phyloP scores from a whole-genome alignment of 2,113 vertebrate genomes.

The Neolamprologus longior region DNA sequence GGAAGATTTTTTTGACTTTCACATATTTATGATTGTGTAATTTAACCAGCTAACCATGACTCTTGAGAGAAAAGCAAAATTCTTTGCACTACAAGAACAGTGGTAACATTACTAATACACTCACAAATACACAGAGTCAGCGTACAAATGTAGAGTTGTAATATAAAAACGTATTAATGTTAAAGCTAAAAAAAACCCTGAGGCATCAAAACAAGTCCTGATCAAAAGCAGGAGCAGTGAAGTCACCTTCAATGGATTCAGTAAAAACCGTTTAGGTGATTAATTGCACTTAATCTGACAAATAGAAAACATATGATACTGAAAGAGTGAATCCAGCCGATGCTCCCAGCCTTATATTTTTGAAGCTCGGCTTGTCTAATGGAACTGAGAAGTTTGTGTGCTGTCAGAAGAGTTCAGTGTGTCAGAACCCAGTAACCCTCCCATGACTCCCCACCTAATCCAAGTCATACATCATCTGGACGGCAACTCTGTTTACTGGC shows the following conservation, averaged over 20 bases:
- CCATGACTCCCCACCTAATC: constrained; percentile 28
- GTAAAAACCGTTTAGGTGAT: neutral
- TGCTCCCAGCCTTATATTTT: fast-evolving
- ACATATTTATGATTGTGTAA: neutral
- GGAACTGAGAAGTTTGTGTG: neutral
- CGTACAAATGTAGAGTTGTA: neutral
- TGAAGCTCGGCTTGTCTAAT: fast-evolving
- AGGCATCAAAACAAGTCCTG: neutral
- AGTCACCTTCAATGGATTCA: neutral
- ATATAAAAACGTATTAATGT: neutral
- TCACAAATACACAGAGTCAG: neutral
- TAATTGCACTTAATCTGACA: neutral
- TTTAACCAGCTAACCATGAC: neutral
- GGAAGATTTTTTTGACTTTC: neutral
- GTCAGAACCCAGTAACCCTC: constrained; percentile 37
- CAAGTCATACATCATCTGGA: constrained; percentile 29
- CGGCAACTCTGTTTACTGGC: neutral
- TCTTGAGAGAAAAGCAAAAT: neutral
- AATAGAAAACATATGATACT: neutral
- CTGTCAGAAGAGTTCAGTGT: constrained; percentile 30
- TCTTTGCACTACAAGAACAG: neutral
- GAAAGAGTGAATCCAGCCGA: neutral
- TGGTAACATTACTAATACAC: neutral
- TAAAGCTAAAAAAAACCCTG: fast-evolving
- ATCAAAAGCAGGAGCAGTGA: neutral